Base-by-base conservation (phyloP, 1,140 invertebrate species). In the Limonius californicus region DNA sequence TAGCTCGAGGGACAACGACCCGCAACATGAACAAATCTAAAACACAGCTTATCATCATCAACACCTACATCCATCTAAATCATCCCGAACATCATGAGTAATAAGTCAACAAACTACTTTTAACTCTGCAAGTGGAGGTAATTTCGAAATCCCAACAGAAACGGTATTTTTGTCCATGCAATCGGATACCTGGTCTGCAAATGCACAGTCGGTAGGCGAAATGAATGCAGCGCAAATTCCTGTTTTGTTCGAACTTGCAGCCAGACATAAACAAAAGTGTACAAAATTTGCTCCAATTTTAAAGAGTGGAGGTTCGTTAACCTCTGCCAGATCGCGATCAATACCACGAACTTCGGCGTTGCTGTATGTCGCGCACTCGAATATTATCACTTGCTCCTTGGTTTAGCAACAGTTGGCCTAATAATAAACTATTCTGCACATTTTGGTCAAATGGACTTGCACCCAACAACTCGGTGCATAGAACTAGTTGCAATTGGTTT, bases 31-130 rank as follows among this genome's bases (percentile, higher is more conserved):
- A 50, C 45, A 50, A 50, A 50, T 50, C 45, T 50, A 50, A 50
- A 50, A 12, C 42, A 50, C 20, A 50, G 19, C 45, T 15, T 19
- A 50, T 50, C 45, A 50, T 50, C 45, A 50, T 18, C 45, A 50
- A 50, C 45, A 50, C 45, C 45, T 50, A 50, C 45, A 50, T 50
- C 45, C 45, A 45, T 45, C 42, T 45, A 45, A 45, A 45, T 45
- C 42, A 45, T 45, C 42, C 42, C 14, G 3, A 15, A 45, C 16
- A 45, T 45, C 14, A 45, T 45, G 42, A 45, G 42, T 45, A 45
- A 45, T 12, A 27, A 27, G 23, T 27, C 23, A 27, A 45, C 42
- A 45, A 45, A 45, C 42, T 45, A 45, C 42, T 45, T 45, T 45
- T 45, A 45, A 45, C n/a, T 45, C 14, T 19, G 45, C 12, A n/a